Conservation (phyloP, 2,888 invertebrate genomes). For the Ormyrus rosae region DNA sequence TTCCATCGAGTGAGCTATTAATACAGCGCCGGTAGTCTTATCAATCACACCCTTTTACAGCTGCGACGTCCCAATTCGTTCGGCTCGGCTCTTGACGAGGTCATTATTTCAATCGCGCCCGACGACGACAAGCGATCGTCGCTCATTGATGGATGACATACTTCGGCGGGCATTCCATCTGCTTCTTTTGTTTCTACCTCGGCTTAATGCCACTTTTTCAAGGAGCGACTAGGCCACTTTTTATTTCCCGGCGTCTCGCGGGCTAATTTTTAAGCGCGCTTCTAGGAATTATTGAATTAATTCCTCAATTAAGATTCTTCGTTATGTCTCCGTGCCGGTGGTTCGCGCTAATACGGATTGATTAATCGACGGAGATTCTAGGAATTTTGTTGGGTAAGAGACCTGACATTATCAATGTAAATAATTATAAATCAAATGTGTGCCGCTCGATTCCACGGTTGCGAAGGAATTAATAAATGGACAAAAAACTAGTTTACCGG, state of each 20-base stretch:
- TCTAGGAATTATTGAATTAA: too few relatives aligned
- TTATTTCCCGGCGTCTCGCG: background rate
- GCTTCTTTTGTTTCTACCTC: background rate
- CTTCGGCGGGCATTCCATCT: conserved; percentile 1
- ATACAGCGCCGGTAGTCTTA: conserved; percentile 37
- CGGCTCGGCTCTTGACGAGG: conserved; percentile 8
- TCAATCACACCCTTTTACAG: conserved; percentile 46
- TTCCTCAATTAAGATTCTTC: too few relatives aligned
- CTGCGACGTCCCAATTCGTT: conserved; percentile 26
- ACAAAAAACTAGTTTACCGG: too few relatives aligned
- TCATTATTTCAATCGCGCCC: conserved; percentile 44
- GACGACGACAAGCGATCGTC: conserved; percentile 36
- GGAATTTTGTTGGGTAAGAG: too few relatives aligned
- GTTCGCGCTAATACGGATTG: too few relatives aligned
- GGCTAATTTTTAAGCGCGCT: conserved; percentile 13
- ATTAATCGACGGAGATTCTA: too few relatives aligned
- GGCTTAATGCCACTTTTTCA: conserved; percentile 12
- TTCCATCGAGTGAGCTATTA: conserved; percentile 17
- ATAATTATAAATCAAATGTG: too few relatives aligned
- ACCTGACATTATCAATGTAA: too few relatives aligned
- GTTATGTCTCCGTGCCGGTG: too few relatives aligned
- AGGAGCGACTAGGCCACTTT: conserved; percentile 15
- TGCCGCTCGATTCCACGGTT: too few relatives aligned
- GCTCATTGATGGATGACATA: conserved; percentile 39
- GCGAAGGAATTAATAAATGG: too few relatives aligned